Evolutionary conservation across 92 coral and sea anemone species (phyloP), one percentile per base, ranked within the genome.

Genomic region (Ricordea florida): DNA sequence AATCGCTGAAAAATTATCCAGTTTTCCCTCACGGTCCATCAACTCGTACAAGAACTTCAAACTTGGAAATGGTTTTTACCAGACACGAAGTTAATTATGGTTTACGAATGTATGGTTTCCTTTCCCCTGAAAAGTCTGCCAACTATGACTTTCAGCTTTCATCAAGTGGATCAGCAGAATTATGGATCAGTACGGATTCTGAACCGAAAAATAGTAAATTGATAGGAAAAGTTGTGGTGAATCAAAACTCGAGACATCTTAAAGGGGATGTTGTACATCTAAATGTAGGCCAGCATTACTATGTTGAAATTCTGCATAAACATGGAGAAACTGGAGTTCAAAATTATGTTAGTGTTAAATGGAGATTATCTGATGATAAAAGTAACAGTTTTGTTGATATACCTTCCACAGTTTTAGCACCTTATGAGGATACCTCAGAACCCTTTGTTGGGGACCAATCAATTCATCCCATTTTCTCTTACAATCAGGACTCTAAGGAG

Each of bases 21-120:
- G 58, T 81, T 10, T 94, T 94, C 66, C 98, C 98, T 4, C 80
- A 91, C 26, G 82, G 80, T 1, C 98, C 98, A 30, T 61, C 97
- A 5, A 36, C 76, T 10, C 58, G 87, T 0, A 14, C 72, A 38
- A 62, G 89, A 47, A 42, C 50, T 11, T 51, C 79, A 16, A 31
- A 48, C 35, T 58, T 88, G 59, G 43, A 74, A 36, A 66, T 90
- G 15, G 33, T 53, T 21, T 76, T 91, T 35, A 11, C 66, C 5
- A 33, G 15, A 6, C 35, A 67, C 9, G 79, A 66, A 10, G 28
- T 49, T 15, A 30, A 79, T 36, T 76, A 79, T 42, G 98, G 98
- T 2, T 70, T 90, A 47, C 83, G 98, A 41, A 78, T 94, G 18
- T 94, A 91, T 65, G 98, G 98, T n/a, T 91, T 53, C 44, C 51